A percentile compares a stretch with the other conserved stretches of the same genome.
phyloP scores from a whole-genome alignment of 2,113 vertebrate species.

The Progne subis region DNA sequence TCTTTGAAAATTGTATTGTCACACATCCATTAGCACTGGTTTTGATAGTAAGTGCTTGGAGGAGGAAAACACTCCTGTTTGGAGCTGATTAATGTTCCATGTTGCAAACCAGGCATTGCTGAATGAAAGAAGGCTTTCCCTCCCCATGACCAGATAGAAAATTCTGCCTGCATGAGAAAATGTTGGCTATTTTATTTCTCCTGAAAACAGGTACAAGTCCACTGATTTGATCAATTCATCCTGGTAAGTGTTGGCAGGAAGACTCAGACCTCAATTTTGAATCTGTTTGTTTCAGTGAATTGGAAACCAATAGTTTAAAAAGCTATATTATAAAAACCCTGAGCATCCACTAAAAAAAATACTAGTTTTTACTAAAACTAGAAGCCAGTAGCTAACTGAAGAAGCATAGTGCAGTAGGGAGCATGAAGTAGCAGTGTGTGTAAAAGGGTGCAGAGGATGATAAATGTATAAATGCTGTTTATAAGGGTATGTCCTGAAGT shows the following conservation, averaged over 20 bases:
- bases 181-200: background rate
- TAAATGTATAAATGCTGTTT: background rate
- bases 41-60: background rate
- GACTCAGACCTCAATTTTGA: background rate
- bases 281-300: background rate
- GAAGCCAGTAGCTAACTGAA: background rate
- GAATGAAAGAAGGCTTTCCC: background rate
- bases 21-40: background rate
- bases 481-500: background rate
- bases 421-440: background rate
- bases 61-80: background rate
- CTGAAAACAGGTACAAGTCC: background rate
- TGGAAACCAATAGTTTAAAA: background rate
- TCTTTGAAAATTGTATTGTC: background rate
- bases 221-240: background rate
- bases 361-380: background rate
- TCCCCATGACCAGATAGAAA: background rate
- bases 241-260: background rate
- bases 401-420: background rate
- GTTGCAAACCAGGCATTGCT: background rate
- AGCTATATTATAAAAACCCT: background rate
- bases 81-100: background rate
- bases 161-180: background rate
- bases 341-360: background rate
- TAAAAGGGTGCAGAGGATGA: background rate